A percentile compares a stretch with the other conserved stretches of the same genome.
phyloP scores from a whole-genome alignment of 2,113 vertebrate genomes.

The Peromyscus leucopus region DNA sequence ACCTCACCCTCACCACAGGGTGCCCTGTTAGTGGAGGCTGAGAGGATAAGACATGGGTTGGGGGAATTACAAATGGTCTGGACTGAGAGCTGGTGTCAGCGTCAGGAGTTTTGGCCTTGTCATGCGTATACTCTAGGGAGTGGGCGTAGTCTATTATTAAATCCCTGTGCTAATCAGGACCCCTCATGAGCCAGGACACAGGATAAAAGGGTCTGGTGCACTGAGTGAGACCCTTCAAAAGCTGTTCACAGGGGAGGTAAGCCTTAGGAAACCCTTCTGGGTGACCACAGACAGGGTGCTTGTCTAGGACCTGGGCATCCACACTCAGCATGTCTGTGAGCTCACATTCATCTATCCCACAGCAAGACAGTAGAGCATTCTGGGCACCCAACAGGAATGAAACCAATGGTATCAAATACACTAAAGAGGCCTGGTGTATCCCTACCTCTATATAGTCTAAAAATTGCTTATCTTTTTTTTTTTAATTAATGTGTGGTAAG shows the following conservation, averaged over 20 bases:
- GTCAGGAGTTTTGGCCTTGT: fast-evolving
- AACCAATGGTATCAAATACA: fast-evolving
- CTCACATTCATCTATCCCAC: fast-evolving
- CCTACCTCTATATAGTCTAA: too few relatives aligned
- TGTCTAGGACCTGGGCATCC: background rate
- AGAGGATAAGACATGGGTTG: fast-evolving
- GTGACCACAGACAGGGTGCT: too few relatives aligned
- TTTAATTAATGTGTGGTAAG: background rate
- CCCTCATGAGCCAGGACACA: background rate
- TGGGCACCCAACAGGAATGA: background rate
- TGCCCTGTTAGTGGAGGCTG: fast-evolving
- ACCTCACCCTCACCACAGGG: background rate
- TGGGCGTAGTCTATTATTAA: background rate
- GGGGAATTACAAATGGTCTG: too few relatives aligned
- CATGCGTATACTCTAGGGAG: too few relatives aligned
- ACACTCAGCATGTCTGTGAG: fast-evolving
- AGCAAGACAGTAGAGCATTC: too few relatives aligned
- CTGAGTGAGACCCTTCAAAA: background rate
- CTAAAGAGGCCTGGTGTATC: fast-evolving
- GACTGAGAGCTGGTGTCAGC: background rate
- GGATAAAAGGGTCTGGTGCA: background rate
- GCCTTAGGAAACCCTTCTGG: too few relatives aligned
- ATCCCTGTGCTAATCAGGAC: background rate
- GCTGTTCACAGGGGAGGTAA: background rate
- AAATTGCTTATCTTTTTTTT: background rate